phyloP scores from a whole-genome alignment of 2,113 vertebrate species.

The Tetrao urogallus region DNA sequence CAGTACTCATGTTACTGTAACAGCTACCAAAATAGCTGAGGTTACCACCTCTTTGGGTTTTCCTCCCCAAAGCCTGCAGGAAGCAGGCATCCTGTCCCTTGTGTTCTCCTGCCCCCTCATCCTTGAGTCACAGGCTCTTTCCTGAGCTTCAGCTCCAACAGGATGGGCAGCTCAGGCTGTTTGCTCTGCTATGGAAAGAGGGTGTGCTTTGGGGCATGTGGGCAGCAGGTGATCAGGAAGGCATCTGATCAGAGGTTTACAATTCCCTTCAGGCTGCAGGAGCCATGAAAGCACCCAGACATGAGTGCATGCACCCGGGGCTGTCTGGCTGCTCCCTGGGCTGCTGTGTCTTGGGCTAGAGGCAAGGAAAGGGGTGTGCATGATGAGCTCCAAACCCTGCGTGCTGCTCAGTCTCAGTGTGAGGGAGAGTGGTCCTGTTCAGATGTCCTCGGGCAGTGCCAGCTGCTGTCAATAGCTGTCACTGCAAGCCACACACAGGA shows the following conservation, averaged over 20 bases:
- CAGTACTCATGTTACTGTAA: not conserved
- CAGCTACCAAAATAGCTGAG: not conserved
- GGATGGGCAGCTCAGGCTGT: not conserved
- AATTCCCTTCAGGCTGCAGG: not conserved
- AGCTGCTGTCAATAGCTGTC: not conserved
- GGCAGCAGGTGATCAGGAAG: not conserved
- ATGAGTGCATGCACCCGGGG: not conserved
- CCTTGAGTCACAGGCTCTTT: not conserved
- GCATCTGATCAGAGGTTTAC: not conserved
- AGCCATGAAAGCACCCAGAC: not conserved
- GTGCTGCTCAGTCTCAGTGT: not conserved
- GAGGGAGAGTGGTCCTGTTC: not conserved
- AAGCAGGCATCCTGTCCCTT: not conserved
- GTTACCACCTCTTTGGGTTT: not conserved
- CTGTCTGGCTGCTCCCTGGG: not conserved
- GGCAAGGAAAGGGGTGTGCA: not conserved
- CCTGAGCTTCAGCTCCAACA: not conserved
- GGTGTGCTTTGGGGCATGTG: not conserved
- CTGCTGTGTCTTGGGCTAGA: not conserved
- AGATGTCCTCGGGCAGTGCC: not conserved
- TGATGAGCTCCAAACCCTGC: not conserved
- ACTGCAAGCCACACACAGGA: not conserved
- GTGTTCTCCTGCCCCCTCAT: too few species aligned
- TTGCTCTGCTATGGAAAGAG: not conserved
- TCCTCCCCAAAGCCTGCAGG: not conserved